phyloP scores from a whole-genome alignment of 2,888 invertebrate species.

The Cantharis rufa region DNA sequence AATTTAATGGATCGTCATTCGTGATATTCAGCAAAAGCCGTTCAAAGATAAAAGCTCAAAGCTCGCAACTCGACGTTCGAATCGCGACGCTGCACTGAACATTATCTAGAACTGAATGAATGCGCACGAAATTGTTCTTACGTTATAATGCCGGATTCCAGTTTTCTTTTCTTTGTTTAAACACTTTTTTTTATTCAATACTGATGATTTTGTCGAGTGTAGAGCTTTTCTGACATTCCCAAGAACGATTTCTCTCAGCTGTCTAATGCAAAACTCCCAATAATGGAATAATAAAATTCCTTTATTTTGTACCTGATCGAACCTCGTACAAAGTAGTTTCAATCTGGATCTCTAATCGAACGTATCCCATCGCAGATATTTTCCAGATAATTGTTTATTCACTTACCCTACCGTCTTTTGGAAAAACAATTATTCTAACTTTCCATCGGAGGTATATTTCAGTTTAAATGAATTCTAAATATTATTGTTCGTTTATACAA shows the following conservation, averaged over 20 bases:
- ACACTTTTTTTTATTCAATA: slow-evolving; percentile 8
- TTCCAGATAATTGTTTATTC: neutral
- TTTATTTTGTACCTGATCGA: neutral
- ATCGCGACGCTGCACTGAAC: slow-evolving; percentile 30
- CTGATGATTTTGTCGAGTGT: neutral
- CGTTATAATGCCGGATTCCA: slow-evolving; percentile 20
- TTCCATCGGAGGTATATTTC: neutral
- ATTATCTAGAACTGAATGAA: slow-evolving; percentile 29
- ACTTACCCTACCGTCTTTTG: neutral
- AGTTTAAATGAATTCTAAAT: neutral
- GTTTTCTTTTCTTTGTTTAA: slow-evolving; percentile 19
- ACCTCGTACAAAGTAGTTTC: neutral
- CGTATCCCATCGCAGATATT: neutral
- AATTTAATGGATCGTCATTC: neutral
- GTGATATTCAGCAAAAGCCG: neutral
- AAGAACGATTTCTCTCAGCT: neutral
- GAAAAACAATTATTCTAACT: neutral
- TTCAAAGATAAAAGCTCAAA: slow-evolving; percentile 24
- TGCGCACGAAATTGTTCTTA: slow-evolving; percentile 26
- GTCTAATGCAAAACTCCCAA: neutral
- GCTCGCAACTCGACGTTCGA: slow-evolving; percentile 21
- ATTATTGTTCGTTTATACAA: neutral
- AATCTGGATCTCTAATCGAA: neutral
- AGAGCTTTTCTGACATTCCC: neutral
- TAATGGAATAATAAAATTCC: neutral